Base-by-base conservation (phyloP, 1,140 invertebrate species). In the Listronotus oregonensis region DNA sequence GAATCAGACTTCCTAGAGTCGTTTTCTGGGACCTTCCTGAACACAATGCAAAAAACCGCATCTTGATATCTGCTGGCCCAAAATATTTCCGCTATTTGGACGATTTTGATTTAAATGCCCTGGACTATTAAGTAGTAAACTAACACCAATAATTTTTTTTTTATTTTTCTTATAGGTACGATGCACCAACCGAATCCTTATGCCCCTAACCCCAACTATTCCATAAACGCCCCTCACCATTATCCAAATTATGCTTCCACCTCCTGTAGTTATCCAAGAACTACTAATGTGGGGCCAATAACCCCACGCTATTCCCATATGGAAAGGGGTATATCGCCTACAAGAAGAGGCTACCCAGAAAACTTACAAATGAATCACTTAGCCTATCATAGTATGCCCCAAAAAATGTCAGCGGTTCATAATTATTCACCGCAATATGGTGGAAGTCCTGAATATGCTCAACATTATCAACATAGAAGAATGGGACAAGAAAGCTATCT, bases 391-490 rank as follows among this genome's bases (percentile, higher is more conserved):
- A 40, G 51, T 6, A 67, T 64, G 14, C 64, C 69, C 9, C 68
- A 67, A 40, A 73, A 69, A 59, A 69, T 71, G 2, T 59, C 70
- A 0, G 60, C 71, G 0, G 57, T 31, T 4, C 46, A 47, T 31
- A 61, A 55, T 18, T 71, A 73, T 39, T 58, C 67, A n/a, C 50
- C 62, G 8, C 70, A 71, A 12, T 73, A 72, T 47, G 56, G 44
- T 18, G 68, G 72, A 15, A 67, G 72, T 18, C 63, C 70, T 0
- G 76, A 78, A 42, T 78, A 78, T 55, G 69, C 76, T 5, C 76
- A 77, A 54, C 76, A 78, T 58, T 78, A 77, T 50, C 77, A 78
- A 47, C 76, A 77, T 34, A 58, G 75, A 21, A 63, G 70, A 42
- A 27, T 64, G 39, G 40, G 67, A 0, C 71, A 74, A 54, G 67